A percentile compares a stretch with the other conserved stretches of the same genome.
phyloP scores from a whole-genome alignment of 2,888 invertebrate genomes.

The Alloscopus bannaensis region DNA sequence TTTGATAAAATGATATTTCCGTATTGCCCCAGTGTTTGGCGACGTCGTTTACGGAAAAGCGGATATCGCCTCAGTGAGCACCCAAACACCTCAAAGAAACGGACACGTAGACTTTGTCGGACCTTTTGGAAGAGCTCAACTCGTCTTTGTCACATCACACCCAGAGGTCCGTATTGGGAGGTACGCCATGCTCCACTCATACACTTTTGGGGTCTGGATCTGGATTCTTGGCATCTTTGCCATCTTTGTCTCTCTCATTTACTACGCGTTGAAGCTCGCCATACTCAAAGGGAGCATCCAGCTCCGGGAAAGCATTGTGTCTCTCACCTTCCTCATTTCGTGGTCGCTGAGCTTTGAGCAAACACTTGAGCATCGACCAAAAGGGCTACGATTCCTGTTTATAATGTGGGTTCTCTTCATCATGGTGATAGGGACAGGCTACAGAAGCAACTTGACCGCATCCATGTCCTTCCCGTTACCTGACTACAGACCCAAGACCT shows the following conservation, averaged over 20 bases:
- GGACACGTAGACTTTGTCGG: conserved; percentile 46
- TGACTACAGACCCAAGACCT: conserved; percentile 56
- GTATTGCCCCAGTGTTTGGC: conserved; percentile 42
- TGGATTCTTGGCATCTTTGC: conserved; percentile 34
- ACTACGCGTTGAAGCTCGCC: conserved; percentile 1
- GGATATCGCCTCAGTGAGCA: conserved; percentile 61
- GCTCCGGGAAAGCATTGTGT: too few species aligned
- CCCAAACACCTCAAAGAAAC: conserved; percentile 50
- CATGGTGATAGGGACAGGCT: conserved; percentile 63
- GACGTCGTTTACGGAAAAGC: conserved; percentile 50
- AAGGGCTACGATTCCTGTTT: conserved; percentile 39
- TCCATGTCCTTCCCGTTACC: conserved; percentile 57
- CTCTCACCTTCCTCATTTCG: conserved; percentile 1
- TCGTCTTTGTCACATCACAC: conserved; percentile 45
- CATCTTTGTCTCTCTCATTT: conserved; percentile 28
- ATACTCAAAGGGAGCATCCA: background rate
- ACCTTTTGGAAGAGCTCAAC: conserved; percentile 46
- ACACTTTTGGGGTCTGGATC: conserved; percentile 47
- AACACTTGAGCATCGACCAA: conserved; percentile 35
- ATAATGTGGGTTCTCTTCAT: conserved; percentile 60
- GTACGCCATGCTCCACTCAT: conserved; percentile 48
- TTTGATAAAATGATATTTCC: background rate
- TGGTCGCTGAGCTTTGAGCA: conserved; percentile 40
- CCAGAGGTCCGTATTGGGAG: conserved; percentile 35
- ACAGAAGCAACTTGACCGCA: conserved; percentile 65